Percentiles rank a stretch among this genome's conserved stretches.
Conservation (phyloP, 2,113 vertebrate genomes). For the Apodemus sylvaticus region DNA sequence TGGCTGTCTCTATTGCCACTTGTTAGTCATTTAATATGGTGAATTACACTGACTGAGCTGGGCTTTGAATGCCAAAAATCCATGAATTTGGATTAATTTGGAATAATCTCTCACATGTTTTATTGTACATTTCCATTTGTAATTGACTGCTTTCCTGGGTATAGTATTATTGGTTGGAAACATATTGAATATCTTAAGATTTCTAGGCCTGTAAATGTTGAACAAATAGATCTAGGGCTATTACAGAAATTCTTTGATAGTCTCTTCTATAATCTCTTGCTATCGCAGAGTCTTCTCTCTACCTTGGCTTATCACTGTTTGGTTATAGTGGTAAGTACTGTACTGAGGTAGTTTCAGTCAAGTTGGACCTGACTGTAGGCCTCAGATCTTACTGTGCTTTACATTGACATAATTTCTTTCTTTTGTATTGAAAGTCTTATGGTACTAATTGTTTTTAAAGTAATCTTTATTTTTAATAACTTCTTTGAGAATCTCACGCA, state of each 20-base stretch:
- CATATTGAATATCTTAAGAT: background rate
- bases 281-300: background rate
- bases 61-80: background rate
- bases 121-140: background rate
- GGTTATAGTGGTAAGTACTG: background rate
- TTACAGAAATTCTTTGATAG: background rate
- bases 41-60: background rate
- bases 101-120: background rate
- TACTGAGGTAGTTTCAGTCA: background rate
- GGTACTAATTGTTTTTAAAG: background rate
- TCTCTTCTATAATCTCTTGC: background rate
- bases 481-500: background rate
- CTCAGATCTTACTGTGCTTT: background rate
- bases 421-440: background rate
- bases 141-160: background rate
- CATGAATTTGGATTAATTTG: background rate
- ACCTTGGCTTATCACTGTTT: background rate
- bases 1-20: background rate
- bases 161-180: background rate
- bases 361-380: background rate
- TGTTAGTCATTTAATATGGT: background rate
- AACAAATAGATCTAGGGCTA: background rate
- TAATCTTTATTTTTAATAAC: background rate
- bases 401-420: background rate
- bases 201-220: background rate